These are phyloP conservation scores for Lamprologus speciosus DNA, from an alignment of 2,113 vertebrate species.

Conservation along the genomic window DNA sequence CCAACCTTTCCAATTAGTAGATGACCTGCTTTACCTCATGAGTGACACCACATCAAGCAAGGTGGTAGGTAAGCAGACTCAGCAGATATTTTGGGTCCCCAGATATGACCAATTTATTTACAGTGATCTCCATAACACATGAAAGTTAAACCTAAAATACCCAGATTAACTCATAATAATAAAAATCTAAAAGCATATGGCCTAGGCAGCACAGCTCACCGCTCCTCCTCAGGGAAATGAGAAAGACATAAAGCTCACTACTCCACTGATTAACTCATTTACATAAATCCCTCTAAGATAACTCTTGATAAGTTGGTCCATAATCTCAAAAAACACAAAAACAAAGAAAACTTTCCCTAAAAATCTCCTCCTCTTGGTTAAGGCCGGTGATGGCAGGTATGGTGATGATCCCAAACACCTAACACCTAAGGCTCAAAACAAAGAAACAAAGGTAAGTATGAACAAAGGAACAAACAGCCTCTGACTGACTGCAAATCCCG, in stretches of 20 bases:
- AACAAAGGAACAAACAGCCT: neutral
- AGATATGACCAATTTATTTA: neutral
- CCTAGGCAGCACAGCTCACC: neutral
- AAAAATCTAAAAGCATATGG: neutral
- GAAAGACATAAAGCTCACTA: neutral
- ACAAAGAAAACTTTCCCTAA: neutral
- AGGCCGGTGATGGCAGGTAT: neutral
- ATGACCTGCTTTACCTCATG: neutral
- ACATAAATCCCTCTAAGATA: neutral
- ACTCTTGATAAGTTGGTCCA: accelerated
- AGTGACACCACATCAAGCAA: neutral
- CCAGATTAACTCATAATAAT: neutral
- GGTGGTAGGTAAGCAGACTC: neutral
- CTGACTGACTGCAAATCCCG: neutral
- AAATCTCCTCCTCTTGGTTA: neutral
- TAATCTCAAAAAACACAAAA: neutral
- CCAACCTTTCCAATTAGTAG: neutral
- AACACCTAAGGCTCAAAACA: neutral
- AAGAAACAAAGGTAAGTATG: neutral
- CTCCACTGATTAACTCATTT: neutral
- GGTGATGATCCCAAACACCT: neutral
- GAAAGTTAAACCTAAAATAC: neutral
- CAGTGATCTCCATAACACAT: neutral
- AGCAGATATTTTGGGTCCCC: neutral
- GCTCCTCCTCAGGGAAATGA: neutral